phyloP scores from a whole-genome alignment of 2,113 vertebrate genomes.

The Bombycilla garrulus region DNA sequence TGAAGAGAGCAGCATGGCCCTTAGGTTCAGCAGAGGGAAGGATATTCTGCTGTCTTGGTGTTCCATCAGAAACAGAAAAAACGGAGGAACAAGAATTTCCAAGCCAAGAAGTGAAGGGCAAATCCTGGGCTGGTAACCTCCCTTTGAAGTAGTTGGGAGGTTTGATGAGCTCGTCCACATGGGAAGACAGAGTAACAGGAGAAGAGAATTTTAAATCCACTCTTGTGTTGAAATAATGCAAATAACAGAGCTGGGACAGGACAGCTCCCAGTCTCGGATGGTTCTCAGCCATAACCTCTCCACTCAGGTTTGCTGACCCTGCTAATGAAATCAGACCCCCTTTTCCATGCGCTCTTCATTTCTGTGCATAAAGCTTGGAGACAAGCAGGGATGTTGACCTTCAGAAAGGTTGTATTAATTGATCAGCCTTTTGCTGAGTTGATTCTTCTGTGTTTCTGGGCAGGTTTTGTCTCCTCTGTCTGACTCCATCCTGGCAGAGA shows the following conservation, averaged over 20 bases:
- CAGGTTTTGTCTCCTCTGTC: conserved; percentile 94
- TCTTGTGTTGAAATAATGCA: background rate
- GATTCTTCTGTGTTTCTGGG: background rate
- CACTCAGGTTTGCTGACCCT: background rate
- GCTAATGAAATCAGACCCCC: background rate
- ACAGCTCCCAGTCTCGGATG: background rate
- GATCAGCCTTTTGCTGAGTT: background rate
- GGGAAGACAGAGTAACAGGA: background rate
- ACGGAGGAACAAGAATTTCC: background rate
- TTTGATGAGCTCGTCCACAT: background rate
- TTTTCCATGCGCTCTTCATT: background rate
- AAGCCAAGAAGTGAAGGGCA: background rate
- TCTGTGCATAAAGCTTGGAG: background rate
- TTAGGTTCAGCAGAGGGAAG: background rate
- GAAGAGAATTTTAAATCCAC: background rate
- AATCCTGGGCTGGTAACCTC: background rate
- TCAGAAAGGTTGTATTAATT: background rate
- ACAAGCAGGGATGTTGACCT: background rate
- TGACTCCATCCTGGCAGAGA: conserved; percentile 96
- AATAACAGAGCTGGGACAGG: background rate
- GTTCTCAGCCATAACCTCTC: background rate
- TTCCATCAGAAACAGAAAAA: background rate
- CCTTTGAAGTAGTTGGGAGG: background rate
- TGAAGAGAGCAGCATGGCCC: background rate
- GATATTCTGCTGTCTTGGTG: background rate